Evolutionary conservation across 2,888 invertebrate genomes (phyloP), one percentile per base, ranked within the genome.

Genomic region (Bellardia bayeri): DNA sequence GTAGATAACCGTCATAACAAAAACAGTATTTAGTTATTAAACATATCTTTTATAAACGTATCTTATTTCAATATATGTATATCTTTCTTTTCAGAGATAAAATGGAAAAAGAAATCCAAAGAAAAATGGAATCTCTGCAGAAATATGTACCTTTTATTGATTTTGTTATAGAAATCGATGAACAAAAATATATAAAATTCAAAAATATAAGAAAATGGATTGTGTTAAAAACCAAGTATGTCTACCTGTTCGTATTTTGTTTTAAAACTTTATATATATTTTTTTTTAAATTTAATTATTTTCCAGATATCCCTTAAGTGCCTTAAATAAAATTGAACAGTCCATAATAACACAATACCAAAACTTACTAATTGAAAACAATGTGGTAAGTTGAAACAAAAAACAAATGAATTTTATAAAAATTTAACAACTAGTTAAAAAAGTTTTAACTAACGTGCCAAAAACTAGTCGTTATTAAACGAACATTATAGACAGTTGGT

Each of bases 111-210:
- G 33, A 40, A 56, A 45, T 51, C 2, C 49, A 51, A 23, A 23
- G 75, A 56, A 88, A 86, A 61, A 66, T 89, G 63, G 78, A 86
- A 13, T 76, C 79, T 14, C 72, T 90, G 9, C 23, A 37, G 30
- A 88, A 82, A 49, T 90, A 88, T 68, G 58, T 89, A 9, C 89
- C 90, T n/a, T 90, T 90, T 61, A 89, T 90, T 33, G 87, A 90
- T 33, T 89, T 88, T 71, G 30, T 88, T 7, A 42, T 88, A 33
- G 16, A 86, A 37, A 75, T 88, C 30, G 88, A 89, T 69, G 37
- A 40, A 37, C 6, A 68, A 40, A 89, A 87, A 83, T 88, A 89
- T 68, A 13, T 69, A 13, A 89, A 89, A 64, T 78, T 90, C 56
- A 56, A 71, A 40, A 66, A 87, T 45, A 89, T 90, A 8, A 89